Percentiles rank a stretch among this genome's conserved stretches.
Evolutionary conservation across 1,140 invertebrate species (phyloP).

Genomic region (Ruditapes philippinarum): DNA sequence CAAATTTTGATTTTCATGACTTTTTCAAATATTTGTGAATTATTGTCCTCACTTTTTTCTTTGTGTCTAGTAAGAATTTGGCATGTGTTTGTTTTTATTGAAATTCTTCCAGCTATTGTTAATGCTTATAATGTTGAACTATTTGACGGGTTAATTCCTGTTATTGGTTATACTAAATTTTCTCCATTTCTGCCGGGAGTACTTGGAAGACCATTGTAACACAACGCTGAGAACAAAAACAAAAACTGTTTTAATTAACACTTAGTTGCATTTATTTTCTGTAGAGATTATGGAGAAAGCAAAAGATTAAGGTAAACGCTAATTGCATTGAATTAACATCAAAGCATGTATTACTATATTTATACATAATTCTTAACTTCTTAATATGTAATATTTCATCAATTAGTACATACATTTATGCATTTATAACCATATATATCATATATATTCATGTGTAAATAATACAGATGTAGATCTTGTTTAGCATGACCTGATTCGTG

Average conservation of each 20-base stretch:
- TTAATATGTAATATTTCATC: background rate
- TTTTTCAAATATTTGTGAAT: too few species aligned
- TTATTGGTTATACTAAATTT: too few species aligned
- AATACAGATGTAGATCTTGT: background rate
- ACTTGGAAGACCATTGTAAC: background rate
- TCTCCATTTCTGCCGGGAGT: background rate
- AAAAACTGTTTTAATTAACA: conserved; percentile 58
- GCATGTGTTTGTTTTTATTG: too few species aligned
- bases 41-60: too few species aligned
- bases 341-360: conserved; percentile 34
- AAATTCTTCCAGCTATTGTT: too few species aligned
- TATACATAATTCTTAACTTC: background rate
- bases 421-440: background rate
- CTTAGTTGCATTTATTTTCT: conserved; percentile 61
- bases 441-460: too few species aligned
- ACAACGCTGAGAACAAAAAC: too few species aligned
- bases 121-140: too few species aligned
- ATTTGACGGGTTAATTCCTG: too few species aligned
- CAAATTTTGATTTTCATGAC: too few species aligned
- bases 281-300: conserved; percentile 63
- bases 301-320: conserved; percentile 66
- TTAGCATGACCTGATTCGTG: too few species aligned
- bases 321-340: conserved; percentile 33
- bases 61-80: too few species aligned
- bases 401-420: background rate